Evolutionary conservation across 2,113 vertebrate genomes (phyloP).

Genomic region (Vanacampus margaritifer): DNA sequence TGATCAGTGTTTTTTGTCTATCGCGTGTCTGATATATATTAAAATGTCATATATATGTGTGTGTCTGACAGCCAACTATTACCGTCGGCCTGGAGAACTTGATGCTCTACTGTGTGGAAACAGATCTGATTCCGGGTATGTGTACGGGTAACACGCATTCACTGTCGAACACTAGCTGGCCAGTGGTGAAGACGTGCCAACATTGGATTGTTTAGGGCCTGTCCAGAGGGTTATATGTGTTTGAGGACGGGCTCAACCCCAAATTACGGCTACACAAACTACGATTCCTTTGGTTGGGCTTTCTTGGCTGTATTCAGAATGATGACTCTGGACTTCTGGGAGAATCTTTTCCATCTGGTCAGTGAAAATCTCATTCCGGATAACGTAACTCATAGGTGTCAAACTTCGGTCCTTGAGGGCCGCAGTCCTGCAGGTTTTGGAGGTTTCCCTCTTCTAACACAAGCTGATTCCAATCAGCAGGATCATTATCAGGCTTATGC

Average conservation of each 20-base stretch:
- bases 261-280: conserved; percentile 94
- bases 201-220: conserved; percentile 70
- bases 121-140: conserved; percentile 87
- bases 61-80: conserved; percentile 77
- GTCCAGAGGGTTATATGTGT: conserved; percentile 84
- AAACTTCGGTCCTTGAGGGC: too few species aligned
- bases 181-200: neutral
- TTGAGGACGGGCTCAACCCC: conserved; percentile 87
- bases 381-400: too few species aligned
- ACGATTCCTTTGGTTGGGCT: conserved; percentile 89
- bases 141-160: neutral
- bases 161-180: neutral
- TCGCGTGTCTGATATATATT: neutral
- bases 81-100: conserved; percentile 71
- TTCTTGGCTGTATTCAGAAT: conserved; percentile 91
- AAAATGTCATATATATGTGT: neutral
- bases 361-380: neutral
- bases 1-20: neutral
- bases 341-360: conserved; percentile 95
- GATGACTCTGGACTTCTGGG: conserved; percentile 97
- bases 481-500: too few species aligned
- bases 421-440: too few species aligned
- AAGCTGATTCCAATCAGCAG: too few species aligned
- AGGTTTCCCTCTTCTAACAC: too few species aligned
- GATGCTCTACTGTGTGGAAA: conserved; percentile 93